phyloP scores from a whole-genome alignment of 1,140 invertebrate genomes.

The Aculops lycopersici region DNA sequence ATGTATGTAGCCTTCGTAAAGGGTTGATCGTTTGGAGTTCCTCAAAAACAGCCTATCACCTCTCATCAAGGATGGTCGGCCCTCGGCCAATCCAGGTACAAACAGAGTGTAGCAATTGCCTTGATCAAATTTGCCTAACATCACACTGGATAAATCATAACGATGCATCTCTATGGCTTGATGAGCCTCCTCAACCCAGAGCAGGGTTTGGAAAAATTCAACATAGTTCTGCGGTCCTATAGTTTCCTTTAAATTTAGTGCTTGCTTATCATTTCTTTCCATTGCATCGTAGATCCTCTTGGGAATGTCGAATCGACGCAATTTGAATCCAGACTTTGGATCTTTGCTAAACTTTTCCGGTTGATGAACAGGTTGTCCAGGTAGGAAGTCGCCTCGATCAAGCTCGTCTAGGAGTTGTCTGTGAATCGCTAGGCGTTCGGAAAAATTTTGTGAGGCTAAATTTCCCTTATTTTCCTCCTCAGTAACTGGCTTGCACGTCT shows the following conservation, averaged over 20 bases:
- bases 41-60: conserved; percentile 29
- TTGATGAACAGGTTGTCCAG: not conserved
- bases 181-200: conserved; percentile 40
- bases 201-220: conserved; percentile 26
- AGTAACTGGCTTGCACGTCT: too few relatives aligned
- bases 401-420: too few relatives aligned
- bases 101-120: conserved; percentile 34
- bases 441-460: too few relatives aligned
- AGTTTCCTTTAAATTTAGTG: not conserved
- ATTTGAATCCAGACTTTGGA: too few relatives aligned
- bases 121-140: conserved; percentile 23
- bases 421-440: too few relatives aligned
- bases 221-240: conserved; percentile 14
- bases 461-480: too few relatives aligned
- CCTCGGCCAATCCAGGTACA: conserved; percentile 44
- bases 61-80: conserved; percentile 41
- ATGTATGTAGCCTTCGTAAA: conserved; percentile 46
- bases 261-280: not conserved
- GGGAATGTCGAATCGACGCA: too few relatives aligned
- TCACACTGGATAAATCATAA: conserved; percentile 30
- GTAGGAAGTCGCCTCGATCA: not conserved
- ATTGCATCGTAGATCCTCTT: not conserved
- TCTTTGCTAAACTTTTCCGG: too few relatives aligned
- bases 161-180: conserved; percentile 26
- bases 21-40: conserved; percentile 11